Percentiles rank a stretch among this genome's conserved stretches.
These are phyloP conservation scores for Gerris buenoi DNA, from an alignment of 1,140 invertebrate species.

Conservation along the genomic window DNA sequence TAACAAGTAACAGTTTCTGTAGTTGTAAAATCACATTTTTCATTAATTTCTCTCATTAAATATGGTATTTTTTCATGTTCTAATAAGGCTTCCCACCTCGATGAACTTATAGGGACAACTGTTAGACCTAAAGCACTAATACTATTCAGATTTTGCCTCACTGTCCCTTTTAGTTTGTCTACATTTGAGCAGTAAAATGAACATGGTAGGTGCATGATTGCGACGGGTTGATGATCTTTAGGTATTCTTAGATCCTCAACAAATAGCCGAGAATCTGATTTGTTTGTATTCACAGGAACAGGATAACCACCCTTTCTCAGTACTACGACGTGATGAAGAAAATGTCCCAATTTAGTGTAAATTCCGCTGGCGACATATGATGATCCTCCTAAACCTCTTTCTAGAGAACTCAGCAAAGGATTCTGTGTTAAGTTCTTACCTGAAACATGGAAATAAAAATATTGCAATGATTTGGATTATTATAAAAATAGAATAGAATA, in stretches of 20 bases:
- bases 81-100: neutral
- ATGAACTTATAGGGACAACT: neutral
- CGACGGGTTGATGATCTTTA: neutral
- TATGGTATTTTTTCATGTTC: conserved; percentile 6
- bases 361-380: conserved; percentile 32
- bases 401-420: conserved; percentile 28
- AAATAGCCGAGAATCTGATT: neutral
- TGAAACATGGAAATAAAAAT: no score
- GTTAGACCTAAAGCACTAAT: neutral
- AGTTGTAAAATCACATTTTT: conserved; percentile 7
- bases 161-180: neutral
- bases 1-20: no score
- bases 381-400: conserved; percentile 31
- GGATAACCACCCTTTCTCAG: neutral
- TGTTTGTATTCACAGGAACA: neutral
- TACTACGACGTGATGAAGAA: conserved; percentile 30
- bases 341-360: conserved; percentile 30
- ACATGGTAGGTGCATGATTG: neutral
- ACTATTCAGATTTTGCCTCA: neutral
- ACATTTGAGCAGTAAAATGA: neutral
- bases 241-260: neutral
- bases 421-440: no score
- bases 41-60: neutral
- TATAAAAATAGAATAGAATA: no score
- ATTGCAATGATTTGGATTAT: no score